Evolutionary conservation across 1,140 invertebrate species (phyloP).

Genomic region (Monomorium pharaonis): DNA sequence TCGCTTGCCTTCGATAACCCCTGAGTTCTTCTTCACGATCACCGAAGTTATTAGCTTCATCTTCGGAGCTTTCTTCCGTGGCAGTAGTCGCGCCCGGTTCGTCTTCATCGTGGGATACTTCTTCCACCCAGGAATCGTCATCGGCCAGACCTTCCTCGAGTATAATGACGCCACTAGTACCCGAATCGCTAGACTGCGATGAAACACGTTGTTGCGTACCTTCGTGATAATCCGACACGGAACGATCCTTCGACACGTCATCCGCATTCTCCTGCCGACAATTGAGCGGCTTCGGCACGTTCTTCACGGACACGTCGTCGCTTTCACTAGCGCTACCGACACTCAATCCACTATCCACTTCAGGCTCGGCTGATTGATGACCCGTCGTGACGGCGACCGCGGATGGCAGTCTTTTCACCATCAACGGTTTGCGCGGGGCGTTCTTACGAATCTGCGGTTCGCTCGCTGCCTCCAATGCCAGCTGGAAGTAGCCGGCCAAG

Average conservation of each 20-base stretch:
- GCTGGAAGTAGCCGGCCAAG: constrained; percentile 82
- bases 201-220: constrained; percentile 51
- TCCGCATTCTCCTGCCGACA: constrained; percentile 54
- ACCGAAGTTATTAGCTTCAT: constrained; percentile 82
- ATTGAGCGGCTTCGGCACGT: constrained; percentile 25
- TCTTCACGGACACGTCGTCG: constrained; percentile 81
- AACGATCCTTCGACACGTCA: constrained; percentile 48
- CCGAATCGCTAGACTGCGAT: constrained; percentile 71
- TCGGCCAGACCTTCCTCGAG: constrained; percentile 93
- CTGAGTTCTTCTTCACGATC: constrained; percentile 92
- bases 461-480: constrained; percentile 79
- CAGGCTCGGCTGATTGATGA: constrained; percentile 71
- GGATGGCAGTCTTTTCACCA: constrained; percentile 66
- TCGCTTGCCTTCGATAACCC: constrained; percentile 91
- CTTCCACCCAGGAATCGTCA: constrained; percentile 95
- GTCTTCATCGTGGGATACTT: constrained; percentile 91
- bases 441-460: constrained; percentile 74
- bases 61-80: constrained; percentile 86
- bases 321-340: constrained; percentile 83
- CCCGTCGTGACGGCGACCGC: constrained; percentile 49
- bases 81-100: constrained; percentile 84
- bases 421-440: constrained; percentile 74
- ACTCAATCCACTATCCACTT: constrained; percentile 81
- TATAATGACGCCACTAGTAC: constrained; percentile 87
- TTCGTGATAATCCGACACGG: constrained; percentile 43